Conservation (phyloP, 2,888 invertebrate genomes). For the Thymelicus acteon region DNA sequence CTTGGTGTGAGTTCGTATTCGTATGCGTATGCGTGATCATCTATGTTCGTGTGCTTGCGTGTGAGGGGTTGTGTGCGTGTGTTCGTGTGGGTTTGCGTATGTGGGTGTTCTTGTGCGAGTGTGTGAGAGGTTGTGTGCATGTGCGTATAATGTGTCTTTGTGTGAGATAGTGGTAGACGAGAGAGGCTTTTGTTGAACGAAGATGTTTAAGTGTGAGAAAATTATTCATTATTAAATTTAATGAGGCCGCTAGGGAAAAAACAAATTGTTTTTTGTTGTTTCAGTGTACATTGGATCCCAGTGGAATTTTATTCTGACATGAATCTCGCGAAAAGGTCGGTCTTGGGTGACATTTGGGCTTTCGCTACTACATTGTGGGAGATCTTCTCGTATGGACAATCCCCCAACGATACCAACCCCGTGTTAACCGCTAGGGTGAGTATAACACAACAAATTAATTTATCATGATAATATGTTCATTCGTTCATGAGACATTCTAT, state of each 20-base stretch:
- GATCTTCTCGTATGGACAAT: constrained; percentile 92
- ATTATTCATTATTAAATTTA: no score
- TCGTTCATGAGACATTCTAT: no score
- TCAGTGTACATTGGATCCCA: constrained; percentile 95
- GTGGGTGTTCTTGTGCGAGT: not conserved
- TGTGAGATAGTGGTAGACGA: no score
- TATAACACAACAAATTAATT: constrained; percentile 9
- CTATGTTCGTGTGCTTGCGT: not conserved
- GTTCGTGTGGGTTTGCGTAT: not conserved
- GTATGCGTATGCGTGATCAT: not conserved
- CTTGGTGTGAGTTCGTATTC: not conserved
- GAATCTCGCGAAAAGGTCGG: constrained; percentile 87
- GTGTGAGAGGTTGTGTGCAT: no score
- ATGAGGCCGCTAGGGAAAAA: no score
- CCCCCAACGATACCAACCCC: constrained; percentile 74
- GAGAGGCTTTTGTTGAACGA: no score
- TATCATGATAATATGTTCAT: no score
- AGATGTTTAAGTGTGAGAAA: no score
- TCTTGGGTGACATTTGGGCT: constrained; percentile 95
- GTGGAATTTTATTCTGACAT: constrained; percentile 91
- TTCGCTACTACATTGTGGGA: constrained; percentile 97
- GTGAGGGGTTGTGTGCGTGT: not conserved
- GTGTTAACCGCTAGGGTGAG: constrained; percentile 73
- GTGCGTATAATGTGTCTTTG: not conserved
- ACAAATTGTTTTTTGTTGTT: not conserved